Percentiles rank a stretch among this genome's conserved stretches.
These are phyloP conservation scores for Venturia canescens DNA, from an alignment of 1,140 invertebrate species.

Conservation along the genomic window DNA sequence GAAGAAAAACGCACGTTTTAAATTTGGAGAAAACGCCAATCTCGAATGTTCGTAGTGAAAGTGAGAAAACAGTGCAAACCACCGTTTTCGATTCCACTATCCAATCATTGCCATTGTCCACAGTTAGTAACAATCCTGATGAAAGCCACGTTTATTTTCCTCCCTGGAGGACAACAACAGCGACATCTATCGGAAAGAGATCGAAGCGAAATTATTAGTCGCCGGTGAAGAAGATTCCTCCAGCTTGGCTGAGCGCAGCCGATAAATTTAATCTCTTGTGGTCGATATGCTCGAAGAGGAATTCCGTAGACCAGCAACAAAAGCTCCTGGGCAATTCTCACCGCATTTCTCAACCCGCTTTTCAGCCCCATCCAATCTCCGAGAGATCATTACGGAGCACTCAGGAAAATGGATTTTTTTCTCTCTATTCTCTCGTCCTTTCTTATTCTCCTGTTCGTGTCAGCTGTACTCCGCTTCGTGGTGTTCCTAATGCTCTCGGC, in stretches of 20 bases:
- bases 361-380: no score
- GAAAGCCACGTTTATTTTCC: neutral
- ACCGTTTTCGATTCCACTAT: neutral
- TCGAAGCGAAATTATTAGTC: neutral
- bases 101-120: neutral
- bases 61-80: neutral
- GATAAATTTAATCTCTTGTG: neutral
- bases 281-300: neutral
- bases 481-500: no score
- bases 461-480: no score
- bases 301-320: neutral
- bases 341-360: neutral
- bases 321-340: neutral
- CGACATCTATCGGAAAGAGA: neutral
- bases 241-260: neutral
- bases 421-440: neutral
- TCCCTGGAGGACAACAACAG: neutral
- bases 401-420: slow-evolving; percentile 7
- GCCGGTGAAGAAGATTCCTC: slow-evolving; percentile 10
- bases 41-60: neutral
- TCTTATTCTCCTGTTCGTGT: neutral
- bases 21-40: neutral
- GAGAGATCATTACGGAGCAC: neutral
- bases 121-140: neutral
- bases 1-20: neutral